phyloP scores from a whole-genome alignment of 2,888 invertebrate species.

The Ichneumon xanthorius region DNA sequence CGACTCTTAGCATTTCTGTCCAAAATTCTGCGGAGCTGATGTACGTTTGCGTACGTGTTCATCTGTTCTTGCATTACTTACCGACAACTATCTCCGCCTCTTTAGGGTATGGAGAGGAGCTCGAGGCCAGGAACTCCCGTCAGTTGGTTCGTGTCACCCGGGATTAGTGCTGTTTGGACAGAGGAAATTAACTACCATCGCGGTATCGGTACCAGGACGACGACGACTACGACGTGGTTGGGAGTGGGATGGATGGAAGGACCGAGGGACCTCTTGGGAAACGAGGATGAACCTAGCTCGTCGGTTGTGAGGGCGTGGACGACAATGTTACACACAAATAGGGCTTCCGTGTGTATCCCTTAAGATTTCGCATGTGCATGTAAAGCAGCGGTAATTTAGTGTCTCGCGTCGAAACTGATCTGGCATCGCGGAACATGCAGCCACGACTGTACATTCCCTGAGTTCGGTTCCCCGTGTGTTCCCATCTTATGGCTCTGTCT shows the following conservation, averaged over 20 bases:
- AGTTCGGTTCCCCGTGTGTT: slow-evolving; percentile 2
- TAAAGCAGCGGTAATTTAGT: slow-evolving; percentile 67
- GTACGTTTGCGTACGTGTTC: slow-evolving; percentile 35
- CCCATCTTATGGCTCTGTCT: slow-evolving; percentile 20
- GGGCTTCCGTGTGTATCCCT: slow-evolving; percentile 43
- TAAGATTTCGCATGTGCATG: slow-evolving; percentile 52
- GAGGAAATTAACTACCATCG: slow-evolving; percentile 84
- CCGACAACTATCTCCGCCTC: slow-evolving; percentile 65
- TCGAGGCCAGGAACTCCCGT: slow-evolving; percentile 70
- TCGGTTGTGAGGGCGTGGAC: slow-evolving; percentile 77
- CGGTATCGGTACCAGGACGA: slow-evolving; percentile 68
- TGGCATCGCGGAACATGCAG: slow-evolving; percentile 48
- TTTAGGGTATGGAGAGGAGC: slow-evolving; percentile 58
- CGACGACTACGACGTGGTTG: slow-evolving; percentile 31
- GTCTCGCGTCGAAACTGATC: slow-evolving; percentile 62
- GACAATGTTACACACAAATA: slow-evolving; percentile 74
- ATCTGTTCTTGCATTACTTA: slow-evolving; percentile 53
- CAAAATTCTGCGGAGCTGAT: background rate
- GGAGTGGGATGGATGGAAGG: slow-evolving; percentile 37
- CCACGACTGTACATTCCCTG: slow-evolving; percentile 31
- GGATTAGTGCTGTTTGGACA: slow-evolving; percentile 84
- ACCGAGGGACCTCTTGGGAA: slow-evolving; percentile 57
- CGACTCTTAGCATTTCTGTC: slow-evolving; percentile 26
- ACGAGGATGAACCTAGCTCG: slow-evolving; percentile 51
- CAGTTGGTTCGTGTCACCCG: slow-evolving; percentile 84